phyloP scores from a whole-genome alignment of 1,140 invertebrate species.

The Saccostrea echinata region DNA sequence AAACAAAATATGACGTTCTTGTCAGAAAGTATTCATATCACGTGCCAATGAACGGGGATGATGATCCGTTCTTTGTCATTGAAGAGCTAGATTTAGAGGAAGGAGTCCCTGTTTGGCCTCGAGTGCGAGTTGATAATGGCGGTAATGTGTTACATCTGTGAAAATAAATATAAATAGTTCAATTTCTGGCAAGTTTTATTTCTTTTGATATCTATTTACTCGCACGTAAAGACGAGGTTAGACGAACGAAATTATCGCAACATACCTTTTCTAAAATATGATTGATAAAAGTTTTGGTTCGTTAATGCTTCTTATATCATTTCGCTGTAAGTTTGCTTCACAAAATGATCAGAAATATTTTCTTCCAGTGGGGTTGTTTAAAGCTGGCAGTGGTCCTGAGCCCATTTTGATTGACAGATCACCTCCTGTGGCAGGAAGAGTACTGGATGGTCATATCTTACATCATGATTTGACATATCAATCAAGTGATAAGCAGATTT shows the following conservation, averaged over 20 bases:
- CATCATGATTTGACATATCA: constrained; percentile 42
- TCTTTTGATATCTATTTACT: no score
- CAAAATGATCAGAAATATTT: background rate
- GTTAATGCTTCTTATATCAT: no score
- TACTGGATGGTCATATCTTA: constrained; percentile 53
- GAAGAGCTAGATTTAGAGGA: constrained; percentile 64
- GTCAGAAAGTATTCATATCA: constrained; percentile 65
- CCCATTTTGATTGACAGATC: constrained; percentile 60
- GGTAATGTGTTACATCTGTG: constrained; percentile 52
- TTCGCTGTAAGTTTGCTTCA: no score
- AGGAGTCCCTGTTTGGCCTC: constrained; percentile 65
- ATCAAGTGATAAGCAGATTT: constrained; percentile 42
- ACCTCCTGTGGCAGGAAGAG: constrained; percentile 51
- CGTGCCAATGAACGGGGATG: constrained; percentile 43
- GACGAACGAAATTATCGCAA: no score
- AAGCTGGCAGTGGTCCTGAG: constrained; percentile 48
- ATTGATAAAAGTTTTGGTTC: no score
- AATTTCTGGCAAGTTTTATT: no score
- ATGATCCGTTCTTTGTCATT: constrained; percentile 60
- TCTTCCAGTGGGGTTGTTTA: constrained; percentile 54
- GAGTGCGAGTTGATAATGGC: constrained; percentile 64
- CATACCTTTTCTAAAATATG: no score
- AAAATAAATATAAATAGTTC: background rate
- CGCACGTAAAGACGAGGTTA: no score
- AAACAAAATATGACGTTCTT: constrained; percentile 69